phyloP scores from a whole-genome alignment of 2,888 invertebrate genomes.

The Dendrolimus houi region DNA sequence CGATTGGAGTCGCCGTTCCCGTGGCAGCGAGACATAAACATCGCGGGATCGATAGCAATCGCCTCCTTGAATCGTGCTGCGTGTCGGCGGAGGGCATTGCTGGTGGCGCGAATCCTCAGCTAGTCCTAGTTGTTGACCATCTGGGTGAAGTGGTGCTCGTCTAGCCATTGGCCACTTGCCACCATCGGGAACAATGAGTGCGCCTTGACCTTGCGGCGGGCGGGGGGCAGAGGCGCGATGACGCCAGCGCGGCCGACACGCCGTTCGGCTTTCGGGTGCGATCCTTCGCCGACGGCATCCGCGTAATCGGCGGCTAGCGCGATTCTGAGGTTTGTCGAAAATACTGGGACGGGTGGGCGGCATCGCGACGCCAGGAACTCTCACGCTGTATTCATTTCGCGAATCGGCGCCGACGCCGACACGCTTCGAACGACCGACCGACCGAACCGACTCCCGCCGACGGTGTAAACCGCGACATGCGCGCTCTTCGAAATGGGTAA shows the following conservation, averaged over 20 bases:
- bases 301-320: constrained; percentile 70
- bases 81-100: constrained; percentile 20
- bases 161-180: constrained; percentile 25
- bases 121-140: constrained; percentile 30
- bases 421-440: constrained; percentile 72
- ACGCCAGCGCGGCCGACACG: constrained; percentile 68
- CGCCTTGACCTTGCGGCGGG: constrained; percentile 72
- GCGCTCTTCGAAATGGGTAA: constrained; percentile 71
- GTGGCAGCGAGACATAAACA: constrained; percentile 68
- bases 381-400: constrained; percentile 62
- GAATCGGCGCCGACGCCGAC: constrained; percentile 73
- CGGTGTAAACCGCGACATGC: constrained; percentile 67
- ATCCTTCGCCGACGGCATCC: constrained; percentile 72
- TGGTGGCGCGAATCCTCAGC: constrained; percentile 16
- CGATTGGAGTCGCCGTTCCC: constrained; percentile 51
- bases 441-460: constrained; percentile 65
- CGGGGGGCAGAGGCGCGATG: constrained; percentile 65
- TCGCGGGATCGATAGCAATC: constrained; percentile 60
- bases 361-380: constrained; percentile 52
- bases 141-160: constrained; percentile 41
- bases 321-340: constrained; percentile 62
- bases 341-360: constrained; percentile 64
- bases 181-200: constrained; percentile 60
- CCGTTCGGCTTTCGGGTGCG: constrained; percentile 73
- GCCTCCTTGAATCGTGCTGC: constrained; percentile 30